Conservation (phyloP, 2,888 invertebrate genomes). For the Lissonota sp. region DNA sequence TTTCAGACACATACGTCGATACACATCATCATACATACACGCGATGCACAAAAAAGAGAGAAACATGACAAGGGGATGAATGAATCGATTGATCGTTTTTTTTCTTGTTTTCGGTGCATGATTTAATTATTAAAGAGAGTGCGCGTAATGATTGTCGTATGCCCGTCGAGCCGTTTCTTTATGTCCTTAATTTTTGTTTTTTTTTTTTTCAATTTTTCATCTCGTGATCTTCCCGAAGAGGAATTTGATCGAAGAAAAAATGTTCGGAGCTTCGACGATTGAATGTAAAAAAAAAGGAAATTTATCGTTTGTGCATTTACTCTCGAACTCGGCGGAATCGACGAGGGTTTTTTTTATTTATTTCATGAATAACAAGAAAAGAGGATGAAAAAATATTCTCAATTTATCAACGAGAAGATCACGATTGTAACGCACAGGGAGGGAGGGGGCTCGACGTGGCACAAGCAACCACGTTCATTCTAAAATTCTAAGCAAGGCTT, state of each 20-base stretch:
- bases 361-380: neutral
- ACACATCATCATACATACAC: constrained; percentile 77
- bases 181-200: neutral
- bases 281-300: constrained; percentile 1
- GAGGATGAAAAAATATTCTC: constrained; percentile 11
- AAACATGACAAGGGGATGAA: constrained; percentile 70
- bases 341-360: neutral
- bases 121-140: constrained; percentile 82
- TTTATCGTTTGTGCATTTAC: constrained; percentile 45
- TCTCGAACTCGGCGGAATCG: neutral
- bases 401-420: constrained; percentile 51
- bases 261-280: neutral
- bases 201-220: neutral
- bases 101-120: constrained; percentile 77
- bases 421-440: constrained; percentile 13
- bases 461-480: constrained; percentile 65
- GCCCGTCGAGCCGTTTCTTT: constrained; percentile 46
- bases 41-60: constrained; percentile 70
- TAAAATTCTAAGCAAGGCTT: constrained; percentile 80
- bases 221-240: constrained; percentile 42
- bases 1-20: constrained; percentile 72
- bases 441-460: constrained; percentile 47
- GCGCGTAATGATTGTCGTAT: constrained; percentile 73
- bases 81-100: constrained; percentile 74
- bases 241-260: neutral